Evolutionary conservation across 1,140 invertebrate species (phyloP).

Genomic region (Lerema accius): DNA sequence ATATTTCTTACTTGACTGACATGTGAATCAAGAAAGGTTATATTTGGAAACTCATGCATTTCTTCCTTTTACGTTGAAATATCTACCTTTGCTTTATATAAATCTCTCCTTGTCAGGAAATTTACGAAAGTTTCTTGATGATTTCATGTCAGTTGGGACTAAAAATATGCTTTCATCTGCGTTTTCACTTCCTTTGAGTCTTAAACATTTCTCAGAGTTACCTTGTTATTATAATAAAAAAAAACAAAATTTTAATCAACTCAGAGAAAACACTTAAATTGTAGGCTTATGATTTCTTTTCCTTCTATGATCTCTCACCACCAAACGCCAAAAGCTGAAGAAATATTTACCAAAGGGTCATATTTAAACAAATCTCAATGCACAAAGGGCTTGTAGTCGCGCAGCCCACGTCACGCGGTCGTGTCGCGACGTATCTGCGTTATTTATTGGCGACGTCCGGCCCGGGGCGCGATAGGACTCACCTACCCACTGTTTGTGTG

Average conservation of each 20-base stretch:
- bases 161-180: too few relatives aligned
- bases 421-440: conserved; percentile 71
- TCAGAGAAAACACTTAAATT: too few relatives aligned
- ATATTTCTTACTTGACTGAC: conserved; percentile 33
- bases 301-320: too few relatives aligned
- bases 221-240: too few relatives aligned
- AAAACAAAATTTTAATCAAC: too few relatives aligned
- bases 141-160: neutral
- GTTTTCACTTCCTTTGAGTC: too few relatives aligned
- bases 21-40: conserved; percentile 35
- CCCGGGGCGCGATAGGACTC: conserved; percentile 51
- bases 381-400: conserved; percentile 30
- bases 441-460: conserved; percentile 74
- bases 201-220: too few relatives aligned
- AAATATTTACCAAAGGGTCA: neutral
- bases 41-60: conserved; percentile 25
- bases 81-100: conserved; percentile 1
- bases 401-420: conserved; percentile 66
- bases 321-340: too few relatives aligned
- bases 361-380: conserved; percentile 26
- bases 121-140: neutral
- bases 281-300: too few relatives aligned
- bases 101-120: too few relatives aligned
- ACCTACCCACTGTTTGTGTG: conserved; percentile 35
- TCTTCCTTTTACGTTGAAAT: conserved; percentile 13